Evolutionary conservation across 2,797 vertebrate species (phyloP).

Genomic region (Aythya fuligula): DNA sequence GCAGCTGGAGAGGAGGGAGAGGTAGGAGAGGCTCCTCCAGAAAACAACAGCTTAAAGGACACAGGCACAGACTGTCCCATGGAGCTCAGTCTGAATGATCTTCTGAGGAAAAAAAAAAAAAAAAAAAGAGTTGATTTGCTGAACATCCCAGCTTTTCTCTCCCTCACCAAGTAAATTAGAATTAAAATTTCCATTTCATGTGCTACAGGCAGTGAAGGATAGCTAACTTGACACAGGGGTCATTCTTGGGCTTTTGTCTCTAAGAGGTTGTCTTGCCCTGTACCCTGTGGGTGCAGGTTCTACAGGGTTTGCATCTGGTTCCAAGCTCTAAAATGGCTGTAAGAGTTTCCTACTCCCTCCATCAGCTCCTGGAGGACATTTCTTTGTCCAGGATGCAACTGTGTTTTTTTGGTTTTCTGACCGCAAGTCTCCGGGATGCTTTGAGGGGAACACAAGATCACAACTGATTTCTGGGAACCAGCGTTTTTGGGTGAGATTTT

Average conservation of each 20-base stretch:
- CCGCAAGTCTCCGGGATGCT: not conserved
- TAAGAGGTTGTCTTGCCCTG: not conserved
- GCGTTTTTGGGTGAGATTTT: not conserved
- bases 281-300: not conserved
- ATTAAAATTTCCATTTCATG: not conserved
- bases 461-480: not conserved
- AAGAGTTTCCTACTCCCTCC: not conserved
- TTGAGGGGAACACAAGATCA: not conserved
- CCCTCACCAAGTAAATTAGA: not conserved
- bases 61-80: not conserved
- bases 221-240: not conserved
- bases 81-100: accelerated
- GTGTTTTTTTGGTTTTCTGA: not conserved
- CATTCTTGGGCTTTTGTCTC: not conserved
- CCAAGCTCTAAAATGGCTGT: not conserved
- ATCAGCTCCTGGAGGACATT: not conserved
- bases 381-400: not conserved
- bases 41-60: not conserved
- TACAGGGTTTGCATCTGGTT: not conserved
- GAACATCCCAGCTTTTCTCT: not conserved
- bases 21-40: not conserved
- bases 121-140: not conserved
- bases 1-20: not conserved
- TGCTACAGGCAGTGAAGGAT: not conserved
- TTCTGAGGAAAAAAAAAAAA: not conserved